These are phyloP conservation scores for Vombatus ursinus DNA, from an alignment of 2,113 vertebrate genomes.

Conservation along the genomic window DNA sequence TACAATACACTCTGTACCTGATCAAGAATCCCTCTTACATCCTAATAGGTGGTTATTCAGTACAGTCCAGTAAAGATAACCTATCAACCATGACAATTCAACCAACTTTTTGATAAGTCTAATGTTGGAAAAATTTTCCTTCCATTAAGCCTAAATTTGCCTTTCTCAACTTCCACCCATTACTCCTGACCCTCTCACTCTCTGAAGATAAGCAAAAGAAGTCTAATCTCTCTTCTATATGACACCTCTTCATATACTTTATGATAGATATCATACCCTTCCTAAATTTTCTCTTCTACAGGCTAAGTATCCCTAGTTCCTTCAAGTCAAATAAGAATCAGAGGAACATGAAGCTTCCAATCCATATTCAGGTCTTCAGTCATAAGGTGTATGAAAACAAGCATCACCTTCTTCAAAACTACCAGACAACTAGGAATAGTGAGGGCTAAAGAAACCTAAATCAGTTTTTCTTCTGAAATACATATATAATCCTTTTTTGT, in stretches of 20 bases:
- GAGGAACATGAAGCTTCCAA: neutral
- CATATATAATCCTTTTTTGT: neutral
- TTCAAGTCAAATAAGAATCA: neutral
- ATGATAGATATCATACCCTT: neutral
- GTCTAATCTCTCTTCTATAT: neutral
- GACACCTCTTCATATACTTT: neutral
- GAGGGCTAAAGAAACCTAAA: neutral
- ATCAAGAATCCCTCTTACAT: neutral
- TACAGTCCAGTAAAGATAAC: neutral
- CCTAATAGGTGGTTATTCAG: neutral
- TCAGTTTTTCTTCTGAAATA: neutral
- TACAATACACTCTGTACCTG: neutral
- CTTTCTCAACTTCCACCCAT: neutral
- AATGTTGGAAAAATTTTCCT: neutral
- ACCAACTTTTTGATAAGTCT: neutral
- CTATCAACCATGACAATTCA: neutral
- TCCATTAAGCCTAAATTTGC: neutral
- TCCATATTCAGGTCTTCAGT: neutral
- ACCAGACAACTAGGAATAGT: neutral
- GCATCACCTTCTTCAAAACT: neutral
- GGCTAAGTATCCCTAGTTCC: neutral
- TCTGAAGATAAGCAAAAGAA: neutral
- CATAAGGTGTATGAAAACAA: neutral
- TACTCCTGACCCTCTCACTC: neutral
- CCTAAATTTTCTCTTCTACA: neutral